A percentile compares a stretch with the other conserved stretches of the same genome.
phyloP scores from a whole-genome alignment of 2,797 vertebrate species.

The Sebastes minor region DNA sequence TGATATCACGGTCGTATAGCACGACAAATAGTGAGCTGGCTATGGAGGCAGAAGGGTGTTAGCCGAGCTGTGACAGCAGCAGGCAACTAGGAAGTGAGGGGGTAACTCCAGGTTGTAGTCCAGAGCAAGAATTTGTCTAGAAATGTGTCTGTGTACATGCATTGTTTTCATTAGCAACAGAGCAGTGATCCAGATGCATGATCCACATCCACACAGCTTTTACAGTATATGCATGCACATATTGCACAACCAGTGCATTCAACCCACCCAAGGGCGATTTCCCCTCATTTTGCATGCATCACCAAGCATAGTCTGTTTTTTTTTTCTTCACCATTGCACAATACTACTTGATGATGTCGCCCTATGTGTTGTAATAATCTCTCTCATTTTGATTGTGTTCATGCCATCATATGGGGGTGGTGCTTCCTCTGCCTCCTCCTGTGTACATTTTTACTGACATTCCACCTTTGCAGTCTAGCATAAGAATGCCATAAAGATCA shows the following conservation, averaged over 20 bases:
- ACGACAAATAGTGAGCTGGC: conserved; percentile 42
- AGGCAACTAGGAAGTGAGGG: conserved; percentile 88
- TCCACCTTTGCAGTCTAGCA: conserved; percentile 74
- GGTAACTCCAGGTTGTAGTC: conserved; percentile 63
- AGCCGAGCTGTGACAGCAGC: conserved; percentile 78
- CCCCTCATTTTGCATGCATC: conserved; percentile 69
- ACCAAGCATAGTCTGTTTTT: conserved; percentile 42
- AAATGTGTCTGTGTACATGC: conserved; percentile 23
- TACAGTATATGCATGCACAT: conserved; percentile 57
- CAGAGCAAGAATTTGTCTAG: conserved; percentile 20
- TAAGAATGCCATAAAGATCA: conserved; percentile 71
- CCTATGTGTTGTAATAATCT: conserved; percentile 34
- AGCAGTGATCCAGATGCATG: conserved; percentile 37
- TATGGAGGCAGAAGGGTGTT: conserved; percentile 82
- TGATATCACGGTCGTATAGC: conserved; percentile 13
- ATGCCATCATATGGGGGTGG: conserved; percentile 52
- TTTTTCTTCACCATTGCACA: conserved; percentile 48
- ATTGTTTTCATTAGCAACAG: conserved; percentile 1
- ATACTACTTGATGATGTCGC: conserved; percentile 35
- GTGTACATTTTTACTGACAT: conserved; percentile 64
- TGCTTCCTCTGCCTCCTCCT: conserved; percentile 45
- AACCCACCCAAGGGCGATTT: conserved; percentile 52
- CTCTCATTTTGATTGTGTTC: conserved; percentile 12
- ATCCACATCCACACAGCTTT: conserved; percentile 12
- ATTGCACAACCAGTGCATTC: conserved; percentile 66